phyloP scores from a whole-genome alignment of 2,888 invertebrate genomes.

The Tricholauxania praeusta region DNA sequence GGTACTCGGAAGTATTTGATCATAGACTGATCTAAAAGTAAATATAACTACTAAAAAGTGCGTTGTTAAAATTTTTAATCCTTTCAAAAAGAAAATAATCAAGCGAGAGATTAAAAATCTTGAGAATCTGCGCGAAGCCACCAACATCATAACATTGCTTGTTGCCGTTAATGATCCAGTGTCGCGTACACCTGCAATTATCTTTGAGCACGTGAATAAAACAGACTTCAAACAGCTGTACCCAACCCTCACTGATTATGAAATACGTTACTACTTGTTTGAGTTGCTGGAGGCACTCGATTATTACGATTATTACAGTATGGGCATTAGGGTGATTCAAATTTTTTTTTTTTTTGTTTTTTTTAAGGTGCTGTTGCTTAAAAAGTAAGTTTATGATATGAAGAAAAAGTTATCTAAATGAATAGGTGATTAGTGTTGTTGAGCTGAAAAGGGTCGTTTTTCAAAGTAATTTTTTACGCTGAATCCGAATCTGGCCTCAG shows the following conservation, averaged over 20 bases:
- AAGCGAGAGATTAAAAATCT: conserved; percentile 99
- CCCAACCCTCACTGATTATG: conserved; percentile 99
- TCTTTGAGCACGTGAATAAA: conserved; percentile 99
- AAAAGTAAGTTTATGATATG: too few species aligned
- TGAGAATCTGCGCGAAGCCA: conserved; percentile 99
- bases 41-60: conserved; percentile 99
- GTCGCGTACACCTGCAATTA: conserved; percentile 97
- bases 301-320: conserved; percentile 99
- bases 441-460: too few species aligned
- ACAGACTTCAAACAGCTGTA: conserved; percentile 99
- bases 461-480: too few species aligned
- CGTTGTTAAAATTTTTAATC: conserved; percentile 99
- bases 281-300: conserved; percentile 98
- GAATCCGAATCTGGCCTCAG: too few species aligned
- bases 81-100: conserved; percentile 99
- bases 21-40: too few species aligned
- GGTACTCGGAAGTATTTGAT: conserved; percentile 99
- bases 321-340: too few species aligned
- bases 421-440: too few species aligned
- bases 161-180: conserved; percentile 99
- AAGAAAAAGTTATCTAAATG: too few species aligned
- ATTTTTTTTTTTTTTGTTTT: too few species aligned
- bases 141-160: conserved; percentile 98
- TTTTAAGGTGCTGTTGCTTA: too few species aligned
- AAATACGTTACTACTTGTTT: conserved; percentile 99